Conservation (phyloP, 2,888 invertebrate species). For the Andrena hattorfiana region DNA sequence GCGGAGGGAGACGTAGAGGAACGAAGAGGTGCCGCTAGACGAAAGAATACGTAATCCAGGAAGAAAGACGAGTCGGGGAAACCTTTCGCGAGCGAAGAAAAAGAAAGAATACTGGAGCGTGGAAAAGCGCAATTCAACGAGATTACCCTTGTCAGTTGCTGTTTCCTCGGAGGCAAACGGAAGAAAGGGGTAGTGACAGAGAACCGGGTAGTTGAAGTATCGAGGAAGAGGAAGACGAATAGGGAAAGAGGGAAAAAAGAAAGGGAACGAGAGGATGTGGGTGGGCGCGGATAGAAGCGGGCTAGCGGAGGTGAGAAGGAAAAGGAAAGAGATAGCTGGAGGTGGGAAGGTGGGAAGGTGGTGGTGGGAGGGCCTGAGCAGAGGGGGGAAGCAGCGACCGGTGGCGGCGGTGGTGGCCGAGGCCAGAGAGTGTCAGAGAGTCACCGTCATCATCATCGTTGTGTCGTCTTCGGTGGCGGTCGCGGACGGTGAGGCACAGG, state of each 20-base stretch:
- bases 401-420: conserved; percentile 13
- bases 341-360: conserved; percentile 26
- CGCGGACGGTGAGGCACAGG: conserved; percentile 42
- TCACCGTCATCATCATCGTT: neutral
- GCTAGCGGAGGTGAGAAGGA: conserved; percentile 15
- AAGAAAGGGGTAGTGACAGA: neutral
- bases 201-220: neutral
- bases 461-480: conserved; percentile 50
- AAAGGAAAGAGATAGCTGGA: conserved; percentile 7
- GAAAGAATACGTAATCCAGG: conserved; percentile 23
- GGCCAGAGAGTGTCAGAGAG: conserved; percentile 36
- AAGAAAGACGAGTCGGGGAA: neutral
- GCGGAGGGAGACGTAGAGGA: conserved; percentile 3
- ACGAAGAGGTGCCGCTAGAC: conserved; percentile 19
- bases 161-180: neutral
- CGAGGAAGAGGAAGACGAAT: conserved; percentile 6
- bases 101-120: neutral
- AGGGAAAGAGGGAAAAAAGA: conserved; percentile 14
- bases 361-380: conserved; percentile 45
- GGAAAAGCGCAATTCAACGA: neutral
- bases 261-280: conserved; percentile 4
- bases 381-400: conserved; percentile 25
- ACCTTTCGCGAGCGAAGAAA: neutral
- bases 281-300: conserved; percentile 9
- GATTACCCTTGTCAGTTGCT: neutral